phyloP scores from a whole-genome alignment of 2,888 invertebrate species.

The Cylindroiulus punctatus region DNA sequence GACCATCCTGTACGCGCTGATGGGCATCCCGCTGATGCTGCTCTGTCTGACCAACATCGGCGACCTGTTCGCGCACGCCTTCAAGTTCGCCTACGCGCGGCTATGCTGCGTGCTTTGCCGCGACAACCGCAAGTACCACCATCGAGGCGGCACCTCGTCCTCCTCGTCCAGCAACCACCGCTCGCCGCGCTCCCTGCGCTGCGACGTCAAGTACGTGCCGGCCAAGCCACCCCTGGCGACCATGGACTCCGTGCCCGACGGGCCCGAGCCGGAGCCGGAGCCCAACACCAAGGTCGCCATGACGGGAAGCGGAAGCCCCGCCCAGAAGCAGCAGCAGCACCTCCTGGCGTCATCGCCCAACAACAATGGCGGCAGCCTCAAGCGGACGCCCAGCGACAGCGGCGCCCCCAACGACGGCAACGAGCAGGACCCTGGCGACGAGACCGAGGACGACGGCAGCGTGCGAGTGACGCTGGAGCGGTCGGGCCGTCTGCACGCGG shows the following conservation, averaged over 20 bases:
- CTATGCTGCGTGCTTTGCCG: slow-evolving; percentile 63
- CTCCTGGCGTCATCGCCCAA: not conserved
- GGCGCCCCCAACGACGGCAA: not conserved
- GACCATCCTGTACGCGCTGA: slow-evolving; percentile 85
- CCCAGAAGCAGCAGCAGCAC: not conserved
- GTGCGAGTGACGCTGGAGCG: slow-evolving; percentile 48
- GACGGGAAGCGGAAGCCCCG: not conserved
- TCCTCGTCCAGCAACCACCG: not conserved
- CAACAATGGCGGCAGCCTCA: not conserved
- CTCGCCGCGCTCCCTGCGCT: slow-evolving; percentile 15
- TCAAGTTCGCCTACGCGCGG: slow-evolving; percentile 75
- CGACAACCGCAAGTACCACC: slow-evolving; percentile 52
- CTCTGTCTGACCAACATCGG: slow-evolving; percentile 87
- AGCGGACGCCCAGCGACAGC: not conserved
- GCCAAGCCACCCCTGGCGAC: slow-evolving; percentile 15
- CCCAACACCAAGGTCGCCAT: not conserved
- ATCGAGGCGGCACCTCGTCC: not conserved
- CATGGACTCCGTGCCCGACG: slow-evolving; percentile 48
- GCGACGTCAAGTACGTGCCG: slow-evolving; percentile 53
- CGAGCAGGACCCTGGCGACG: not conserved
- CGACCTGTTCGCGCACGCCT: slow-evolving; percentile 79
- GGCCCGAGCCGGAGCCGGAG: slow-evolving; percentile 19
- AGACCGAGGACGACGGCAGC: not conserved
- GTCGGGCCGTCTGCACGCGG: not conserved
- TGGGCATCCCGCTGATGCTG: slow-evolving; percentile 87